Percentiles rank a stretch among this genome's conserved stretches.
Conservation (phyloP, 2,113 vertebrate genomes). For the Spheniscus mendiculus region DNA sequence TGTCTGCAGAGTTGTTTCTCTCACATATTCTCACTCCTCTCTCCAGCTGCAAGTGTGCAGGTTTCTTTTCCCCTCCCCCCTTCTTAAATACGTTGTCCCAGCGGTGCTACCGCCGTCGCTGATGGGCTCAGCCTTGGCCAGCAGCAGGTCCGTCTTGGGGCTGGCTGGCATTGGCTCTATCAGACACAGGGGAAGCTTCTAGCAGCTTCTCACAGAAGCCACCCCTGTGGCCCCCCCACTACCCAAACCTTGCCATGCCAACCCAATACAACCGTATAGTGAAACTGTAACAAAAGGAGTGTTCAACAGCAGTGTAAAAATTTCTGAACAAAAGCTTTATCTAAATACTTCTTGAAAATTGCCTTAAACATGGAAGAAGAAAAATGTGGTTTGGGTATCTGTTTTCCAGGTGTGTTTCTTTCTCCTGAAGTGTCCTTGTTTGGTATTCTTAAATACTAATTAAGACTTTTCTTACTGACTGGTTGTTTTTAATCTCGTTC, state of each 20-base stretch:
- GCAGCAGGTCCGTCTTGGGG: accelerated
- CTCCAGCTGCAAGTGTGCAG: background rate
- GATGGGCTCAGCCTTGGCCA: background rate
- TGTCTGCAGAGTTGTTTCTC: background rate
- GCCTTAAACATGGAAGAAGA: background rate
- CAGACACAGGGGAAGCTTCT: background rate
- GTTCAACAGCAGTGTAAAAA: background rate
- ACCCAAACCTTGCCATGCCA: background rate
- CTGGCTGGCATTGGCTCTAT: background rate
- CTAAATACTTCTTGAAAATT: background rate
- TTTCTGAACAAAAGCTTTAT: background rate
- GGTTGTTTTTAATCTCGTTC: background rate
- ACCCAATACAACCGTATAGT: background rate
- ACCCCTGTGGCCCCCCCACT: background rate
- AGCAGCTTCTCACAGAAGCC: background rate
- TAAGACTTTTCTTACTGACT: background rate
- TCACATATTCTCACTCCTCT: background rate
- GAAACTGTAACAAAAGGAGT: constrained; percentile 3
- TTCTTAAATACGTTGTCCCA: background rate
- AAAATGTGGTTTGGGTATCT: background rate
- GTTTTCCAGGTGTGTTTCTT: background rate
- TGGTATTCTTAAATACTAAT: background rate
- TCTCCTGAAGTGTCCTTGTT: background rate
- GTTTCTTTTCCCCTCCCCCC: background rate
- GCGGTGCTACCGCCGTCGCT: too few relatives aligned